These are phyloP conservation scores for Felis chaus DNA, from an alignment of 2,113 vertebrate genomes.

Conservation along the genomic window DNA sequence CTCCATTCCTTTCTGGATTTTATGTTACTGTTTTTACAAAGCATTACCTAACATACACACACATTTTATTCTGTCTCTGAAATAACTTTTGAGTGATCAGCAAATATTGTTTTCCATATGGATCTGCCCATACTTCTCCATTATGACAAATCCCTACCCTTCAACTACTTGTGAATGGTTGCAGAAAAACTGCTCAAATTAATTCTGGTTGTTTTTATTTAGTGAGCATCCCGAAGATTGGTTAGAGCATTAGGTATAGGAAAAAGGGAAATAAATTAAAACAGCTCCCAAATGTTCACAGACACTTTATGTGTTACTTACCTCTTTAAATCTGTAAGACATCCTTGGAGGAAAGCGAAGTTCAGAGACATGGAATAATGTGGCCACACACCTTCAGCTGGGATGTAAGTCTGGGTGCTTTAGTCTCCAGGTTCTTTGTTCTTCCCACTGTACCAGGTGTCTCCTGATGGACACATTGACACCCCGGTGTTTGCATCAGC, in stretches of 20 bases:
- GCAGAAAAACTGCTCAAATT: background rate
- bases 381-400: background rate
- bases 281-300: background rate
- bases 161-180: background rate
- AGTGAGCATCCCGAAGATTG: background rate
- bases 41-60: background rate
- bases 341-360: background rate
- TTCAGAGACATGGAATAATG: background rate
- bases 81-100: background rate
- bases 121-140: background rate
- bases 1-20: background rate
- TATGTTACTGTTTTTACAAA: background rate
- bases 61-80: background rate
- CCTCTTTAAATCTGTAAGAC: background rate
- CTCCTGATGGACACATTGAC: background rate
- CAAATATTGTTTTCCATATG: background rate
- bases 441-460: background rate
- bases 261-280: background rate
- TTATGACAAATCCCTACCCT: background rate
- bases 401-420: background rate
- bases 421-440: background rate
- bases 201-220: background rate
- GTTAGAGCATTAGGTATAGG: background rate
- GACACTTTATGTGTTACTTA: background rate
- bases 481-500: background rate